Conservation (phyloP, 2,888 invertebrate species). For the Sinohyriopsis cumingii region DNA sequence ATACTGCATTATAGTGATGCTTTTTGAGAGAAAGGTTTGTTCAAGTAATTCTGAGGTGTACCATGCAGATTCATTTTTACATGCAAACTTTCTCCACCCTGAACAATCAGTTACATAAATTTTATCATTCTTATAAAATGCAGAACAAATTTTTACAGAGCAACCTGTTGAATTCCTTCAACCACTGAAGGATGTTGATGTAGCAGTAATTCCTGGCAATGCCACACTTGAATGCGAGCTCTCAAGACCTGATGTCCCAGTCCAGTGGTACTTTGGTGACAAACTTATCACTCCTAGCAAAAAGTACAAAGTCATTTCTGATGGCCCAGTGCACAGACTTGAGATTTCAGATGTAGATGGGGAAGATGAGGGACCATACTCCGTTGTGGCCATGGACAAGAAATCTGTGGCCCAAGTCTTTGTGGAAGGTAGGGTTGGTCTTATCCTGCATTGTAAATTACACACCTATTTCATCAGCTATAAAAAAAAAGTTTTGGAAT, state of each 20-base stretch:
- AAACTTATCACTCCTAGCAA: conserved; percentile 82
- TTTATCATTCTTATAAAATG: too few relatives aligned
- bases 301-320: conserved; percentile 63
- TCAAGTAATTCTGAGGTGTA: too few relatives aligned
- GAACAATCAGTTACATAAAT: too few relatives aligned
- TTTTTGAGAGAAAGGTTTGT: too few relatives aligned
- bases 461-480: too few relatives aligned
- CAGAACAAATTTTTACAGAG: conserved; percentile 49
- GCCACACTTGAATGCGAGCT: conserved; percentile 83
- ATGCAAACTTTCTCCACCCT: too few relatives aligned
- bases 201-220: conserved; percentile 60
- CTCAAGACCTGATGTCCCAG: conserved; percentile 79
- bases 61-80: too few relatives aligned
- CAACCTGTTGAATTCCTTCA: conserved; percentile 63
- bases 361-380: conserved; percentile 66
- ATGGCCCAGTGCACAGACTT: conserved; percentile 62
- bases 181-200: conserved; percentile 62
- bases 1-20: too few relatives aligned
- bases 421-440: conserved; percentile 61
- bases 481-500: too few relatives aligned
- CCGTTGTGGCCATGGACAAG: conserved; percentile 58
- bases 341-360: conserved; percentile 58
- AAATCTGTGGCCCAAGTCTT: conserved; percentile 64
- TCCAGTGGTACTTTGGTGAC: conserved; percentile 84
- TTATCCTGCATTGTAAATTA: too few relatives aligned